Conservation (phyloP, 2,113 vertebrate species). For the Fukomys damarensis region DNA sequence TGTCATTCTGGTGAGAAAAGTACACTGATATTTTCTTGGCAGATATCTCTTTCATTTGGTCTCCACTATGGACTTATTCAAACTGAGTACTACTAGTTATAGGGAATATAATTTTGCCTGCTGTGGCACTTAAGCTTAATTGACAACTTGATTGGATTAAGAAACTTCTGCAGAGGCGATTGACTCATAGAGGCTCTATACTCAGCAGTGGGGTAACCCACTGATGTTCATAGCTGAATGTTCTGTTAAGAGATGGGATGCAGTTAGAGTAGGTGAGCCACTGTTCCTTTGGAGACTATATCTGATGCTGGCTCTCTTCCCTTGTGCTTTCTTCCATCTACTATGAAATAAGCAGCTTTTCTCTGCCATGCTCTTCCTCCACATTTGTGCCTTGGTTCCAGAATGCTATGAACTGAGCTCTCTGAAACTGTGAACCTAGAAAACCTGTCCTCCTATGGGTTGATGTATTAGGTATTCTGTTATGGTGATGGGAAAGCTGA, state of each 20-base stretch:
- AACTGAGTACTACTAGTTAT: background rate
- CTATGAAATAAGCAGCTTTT: background rate
- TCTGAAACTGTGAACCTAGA: background rate
- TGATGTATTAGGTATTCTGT: background rate
- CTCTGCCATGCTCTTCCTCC: background rate
- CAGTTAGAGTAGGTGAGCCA: background rate
- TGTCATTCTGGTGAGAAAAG: background rate
- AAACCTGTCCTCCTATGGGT: background rate
- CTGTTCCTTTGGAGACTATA: background rate
- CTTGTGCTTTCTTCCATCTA: background rate
- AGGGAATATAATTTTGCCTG: background rate
- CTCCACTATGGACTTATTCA: background rate
- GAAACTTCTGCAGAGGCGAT: background rate
- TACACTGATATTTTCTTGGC: background rate
- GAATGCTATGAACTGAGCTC: background rate
- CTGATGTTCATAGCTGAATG: background rate
- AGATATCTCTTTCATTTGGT: background rate
- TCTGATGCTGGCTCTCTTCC: background rate
- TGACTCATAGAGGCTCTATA: background rate
- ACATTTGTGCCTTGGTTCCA: background rate
- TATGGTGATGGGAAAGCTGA: no score
- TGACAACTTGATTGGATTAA: background rate
- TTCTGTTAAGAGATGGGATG: background rate
- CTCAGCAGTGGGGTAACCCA: background rate
- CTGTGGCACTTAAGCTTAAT: background rate